Percentiles rank a stretch among this genome's conserved stretches.
These are phyloP conservation scores for Deilephila porcellus DNA, from an alignment of 2,888 invertebrate genomes.

Conservation along the genomic window DNA sequence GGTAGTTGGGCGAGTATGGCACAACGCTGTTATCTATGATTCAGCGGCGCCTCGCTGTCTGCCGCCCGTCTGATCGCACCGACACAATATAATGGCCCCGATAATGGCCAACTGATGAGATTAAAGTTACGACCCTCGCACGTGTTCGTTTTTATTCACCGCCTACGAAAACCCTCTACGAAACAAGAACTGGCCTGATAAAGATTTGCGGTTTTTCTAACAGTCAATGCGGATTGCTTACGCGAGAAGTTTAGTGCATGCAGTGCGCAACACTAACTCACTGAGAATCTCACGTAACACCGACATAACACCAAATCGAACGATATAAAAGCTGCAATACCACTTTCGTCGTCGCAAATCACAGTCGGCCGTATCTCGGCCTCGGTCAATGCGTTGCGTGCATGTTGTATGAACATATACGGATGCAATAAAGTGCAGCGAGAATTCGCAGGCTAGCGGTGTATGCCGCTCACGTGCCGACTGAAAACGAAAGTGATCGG, in stretches of 20 bases:
- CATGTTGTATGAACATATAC: constrained; percentile 82
- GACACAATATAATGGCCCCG: constrained; percentile 71
- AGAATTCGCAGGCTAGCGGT: constrained; percentile 79
- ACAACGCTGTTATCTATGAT: constrained; percentile 78
- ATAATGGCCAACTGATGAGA: constrained; percentile 76
- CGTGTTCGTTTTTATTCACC: constrained; percentile 49
- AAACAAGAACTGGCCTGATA: not conserved
- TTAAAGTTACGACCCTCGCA: constrained; percentile 69
- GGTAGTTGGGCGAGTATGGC: constrained; percentile 75
- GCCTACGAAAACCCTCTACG: constrained; percentile 16
- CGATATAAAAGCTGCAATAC: constrained; percentile 83
- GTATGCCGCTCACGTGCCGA: constrained; percentile 78
- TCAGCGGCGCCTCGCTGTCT: constrained; percentile 82
- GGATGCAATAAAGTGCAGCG: constrained; percentile 80
- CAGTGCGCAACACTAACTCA: constrained; percentile 47
- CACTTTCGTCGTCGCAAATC: constrained; percentile 84
- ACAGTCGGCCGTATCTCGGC: constrained; percentile 79
- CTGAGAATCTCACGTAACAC: constrained; percentile 69
- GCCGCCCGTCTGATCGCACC: constrained; percentile 75
- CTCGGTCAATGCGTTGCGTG: constrained; percentile 83
- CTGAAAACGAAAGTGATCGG: constrained; percentile 82
- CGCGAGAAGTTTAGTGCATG: constrained; percentile 25
- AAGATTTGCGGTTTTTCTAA: constrained; percentile 6
- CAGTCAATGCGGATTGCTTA: not conserved
- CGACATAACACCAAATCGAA: constrained; percentile 78